Percentiles rank a stretch among this genome's conserved stretches.
phyloP scores from a whole-genome alignment of 2,113 vertebrate genomes.

The Meles meles region DNA sequence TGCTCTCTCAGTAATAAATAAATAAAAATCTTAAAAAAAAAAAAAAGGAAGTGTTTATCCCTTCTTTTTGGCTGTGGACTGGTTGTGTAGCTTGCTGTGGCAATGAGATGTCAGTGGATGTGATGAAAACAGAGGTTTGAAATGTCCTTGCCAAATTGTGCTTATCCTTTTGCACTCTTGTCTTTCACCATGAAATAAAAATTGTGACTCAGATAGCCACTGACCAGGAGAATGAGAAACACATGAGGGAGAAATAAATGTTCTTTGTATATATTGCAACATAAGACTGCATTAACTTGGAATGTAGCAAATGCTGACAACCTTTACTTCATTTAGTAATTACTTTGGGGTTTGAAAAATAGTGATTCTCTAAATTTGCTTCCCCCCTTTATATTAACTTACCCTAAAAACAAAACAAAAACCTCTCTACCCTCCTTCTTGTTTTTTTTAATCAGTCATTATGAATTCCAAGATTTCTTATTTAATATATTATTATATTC shows the following conservation, averaged over 20 bases:
- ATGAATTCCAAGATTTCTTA: neutral
- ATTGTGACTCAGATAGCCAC: neutral
- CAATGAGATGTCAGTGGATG: neutral
- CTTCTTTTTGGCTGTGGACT: neutral
- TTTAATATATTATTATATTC: neutral
- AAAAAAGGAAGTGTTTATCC: neutral
- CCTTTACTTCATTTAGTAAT: neutral
- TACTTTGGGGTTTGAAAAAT: neutral
- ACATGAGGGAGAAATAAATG: neutral
- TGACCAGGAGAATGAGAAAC: neutral
- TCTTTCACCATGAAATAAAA: neutral
- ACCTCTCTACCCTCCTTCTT: too few species aligned
- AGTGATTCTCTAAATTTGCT: neutral
- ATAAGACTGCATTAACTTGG: neutral
- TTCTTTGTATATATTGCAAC: neutral
- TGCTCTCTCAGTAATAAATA: neutral
- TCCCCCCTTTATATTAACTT: neutral
- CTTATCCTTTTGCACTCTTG: neutral
- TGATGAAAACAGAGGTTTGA: neutral
- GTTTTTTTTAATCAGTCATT: neutral
- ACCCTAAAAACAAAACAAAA: neutral
- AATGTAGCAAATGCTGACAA: neutral
- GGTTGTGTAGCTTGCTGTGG: neutral
- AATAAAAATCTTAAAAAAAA: neutral
- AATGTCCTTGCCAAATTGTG: neutral